Conservation (phyloP, 2,113 vertebrate species). For the Cromileptes altivelis region DNA sequence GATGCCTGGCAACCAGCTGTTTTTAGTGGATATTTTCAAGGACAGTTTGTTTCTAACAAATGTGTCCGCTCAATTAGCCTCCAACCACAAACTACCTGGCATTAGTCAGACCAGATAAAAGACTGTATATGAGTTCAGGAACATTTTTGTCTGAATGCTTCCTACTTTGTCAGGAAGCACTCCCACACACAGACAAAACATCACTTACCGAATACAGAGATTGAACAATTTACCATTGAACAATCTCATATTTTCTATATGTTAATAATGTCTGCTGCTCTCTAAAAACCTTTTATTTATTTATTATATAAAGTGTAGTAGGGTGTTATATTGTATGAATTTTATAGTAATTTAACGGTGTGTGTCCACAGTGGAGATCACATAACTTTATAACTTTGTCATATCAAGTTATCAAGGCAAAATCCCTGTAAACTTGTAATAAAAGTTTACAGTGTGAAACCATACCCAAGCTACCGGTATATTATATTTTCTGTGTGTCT, state of each 20-base stretch:
- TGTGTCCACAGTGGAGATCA: background rate
- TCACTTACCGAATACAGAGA: background rate
- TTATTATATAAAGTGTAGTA: background rate
- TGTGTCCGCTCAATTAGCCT: background rate
- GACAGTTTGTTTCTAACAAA: conserved; percentile 22
- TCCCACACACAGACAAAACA: background rate
- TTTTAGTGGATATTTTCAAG: conserved; percentile 24
- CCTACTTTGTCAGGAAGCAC: background rate
- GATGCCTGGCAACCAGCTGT: conserved; percentile 30
- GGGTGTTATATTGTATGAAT: background rate
- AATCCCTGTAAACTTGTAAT: background rate
- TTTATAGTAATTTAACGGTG: background rate
- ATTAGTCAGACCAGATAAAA: conserved; percentile 31
- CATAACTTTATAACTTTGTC: too few species aligned
- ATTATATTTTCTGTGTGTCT: background rate
- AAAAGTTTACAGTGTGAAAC: too few species aligned
- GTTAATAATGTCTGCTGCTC: background rate
- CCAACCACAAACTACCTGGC: conserved; percentile 10
- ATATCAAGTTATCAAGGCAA: too few species aligned
- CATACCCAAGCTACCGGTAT: background rate
- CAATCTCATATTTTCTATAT: background rate
- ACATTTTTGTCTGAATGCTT: conserved; percentile 2
- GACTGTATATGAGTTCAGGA: conserved; percentile 40
- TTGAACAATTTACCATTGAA: background rate
- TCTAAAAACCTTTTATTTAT: background rate